Evolutionary conservation across 2,113 vertebrate species (phyloP).

Genomic region (Stigmatopora argus): DNA sequence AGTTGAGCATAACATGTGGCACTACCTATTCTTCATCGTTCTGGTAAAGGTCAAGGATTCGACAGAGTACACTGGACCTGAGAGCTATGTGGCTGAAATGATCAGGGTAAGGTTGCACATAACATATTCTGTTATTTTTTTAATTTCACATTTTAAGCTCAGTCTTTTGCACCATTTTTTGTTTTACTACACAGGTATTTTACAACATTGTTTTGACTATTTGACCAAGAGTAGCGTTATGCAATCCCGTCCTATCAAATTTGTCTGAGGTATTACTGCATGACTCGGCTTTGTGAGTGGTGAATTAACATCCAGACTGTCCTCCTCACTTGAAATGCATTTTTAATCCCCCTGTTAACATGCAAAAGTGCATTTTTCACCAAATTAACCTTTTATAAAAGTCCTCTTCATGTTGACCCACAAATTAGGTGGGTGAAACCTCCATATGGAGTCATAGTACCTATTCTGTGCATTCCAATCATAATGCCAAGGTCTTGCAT

Average conservation of each 20-base stretch:
- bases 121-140: background rate
- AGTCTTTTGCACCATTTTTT: background rate
- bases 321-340: conserved; percentile 35
- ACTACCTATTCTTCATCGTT: conserved; percentile 96
- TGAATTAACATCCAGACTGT: conserved; percentile 45
- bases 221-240: conserved; percentile 32
- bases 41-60: conserved; percentile 97
- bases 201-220: conserved; percentile 9
- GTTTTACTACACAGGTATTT: conserved; percentile 20
- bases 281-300: conserved; percentile 50
- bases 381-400: no score
- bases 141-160: background rate
- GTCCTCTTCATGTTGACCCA: no score
- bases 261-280: conserved; percentile 34
- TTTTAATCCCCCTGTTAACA: conserved; percentile 47
- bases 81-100: conserved; percentile 98
- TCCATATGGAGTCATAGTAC: background rate
- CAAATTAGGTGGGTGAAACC: no score
- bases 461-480: background rate
- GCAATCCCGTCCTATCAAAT: conserved; percentile 47
- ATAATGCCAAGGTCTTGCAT: background rate
- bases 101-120: conserved; percentile 80
- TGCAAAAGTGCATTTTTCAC: conserved; percentile 17
- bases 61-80: conserved; percentile 95
- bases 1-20: conserved; percentile 99